Conservation (phyloP, 2,113 vertebrate genomes). For the Etheostoma cragini region DNA sequence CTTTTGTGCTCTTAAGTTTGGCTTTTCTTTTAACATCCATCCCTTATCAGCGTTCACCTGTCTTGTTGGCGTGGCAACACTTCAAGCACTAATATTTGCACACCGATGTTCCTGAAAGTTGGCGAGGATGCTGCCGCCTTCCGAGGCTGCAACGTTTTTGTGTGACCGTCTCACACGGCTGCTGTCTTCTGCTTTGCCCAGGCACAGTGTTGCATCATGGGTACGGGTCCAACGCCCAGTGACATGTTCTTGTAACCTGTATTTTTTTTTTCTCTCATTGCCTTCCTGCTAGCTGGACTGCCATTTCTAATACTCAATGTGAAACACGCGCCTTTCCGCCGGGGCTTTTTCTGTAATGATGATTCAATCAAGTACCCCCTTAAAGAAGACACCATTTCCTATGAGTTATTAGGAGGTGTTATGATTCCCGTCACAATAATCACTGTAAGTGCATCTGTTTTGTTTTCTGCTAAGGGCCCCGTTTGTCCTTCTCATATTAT, state of each 20-base stretch:
- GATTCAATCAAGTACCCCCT: constrained; percentile 95
- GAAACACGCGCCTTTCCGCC: constrained; percentile 90
- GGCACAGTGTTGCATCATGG: constrained; percentile 51
- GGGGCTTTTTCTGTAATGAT: constrained; percentile 99
- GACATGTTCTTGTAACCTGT: constrained; percentile 53
- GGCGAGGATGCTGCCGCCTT: neutral
- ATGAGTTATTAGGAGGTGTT: constrained; percentile 95
- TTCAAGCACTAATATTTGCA: constrained; percentile 39
- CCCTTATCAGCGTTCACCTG: neutral
- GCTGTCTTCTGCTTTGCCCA: constrained; percentile 5
- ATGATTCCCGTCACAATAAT: constrained; percentile 93
- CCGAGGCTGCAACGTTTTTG: neutral
- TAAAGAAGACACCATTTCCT: constrained; percentile 99
- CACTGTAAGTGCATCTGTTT: constrained; percentile 94
- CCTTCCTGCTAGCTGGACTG: constrained; percentile 95
- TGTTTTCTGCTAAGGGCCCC: constrained; percentile 65
- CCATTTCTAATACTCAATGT: constrained; percentile 95
- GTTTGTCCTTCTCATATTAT: neutral
- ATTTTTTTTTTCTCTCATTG: constrained; percentile 87
- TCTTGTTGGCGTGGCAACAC: constrained; percentile 1
- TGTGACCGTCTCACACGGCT: neutral
- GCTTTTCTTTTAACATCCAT: constrained; percentile 15
- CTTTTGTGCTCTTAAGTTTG: neutral
- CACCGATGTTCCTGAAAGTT: constrained; percentile 4
- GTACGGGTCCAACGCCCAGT: neutral